Evolutionary conservation across 2,113 vertebrate genomes (phyloP), one percentile per base, ranked within the genome.

Genomic region (Sylvilagus bachmani): DNA sequence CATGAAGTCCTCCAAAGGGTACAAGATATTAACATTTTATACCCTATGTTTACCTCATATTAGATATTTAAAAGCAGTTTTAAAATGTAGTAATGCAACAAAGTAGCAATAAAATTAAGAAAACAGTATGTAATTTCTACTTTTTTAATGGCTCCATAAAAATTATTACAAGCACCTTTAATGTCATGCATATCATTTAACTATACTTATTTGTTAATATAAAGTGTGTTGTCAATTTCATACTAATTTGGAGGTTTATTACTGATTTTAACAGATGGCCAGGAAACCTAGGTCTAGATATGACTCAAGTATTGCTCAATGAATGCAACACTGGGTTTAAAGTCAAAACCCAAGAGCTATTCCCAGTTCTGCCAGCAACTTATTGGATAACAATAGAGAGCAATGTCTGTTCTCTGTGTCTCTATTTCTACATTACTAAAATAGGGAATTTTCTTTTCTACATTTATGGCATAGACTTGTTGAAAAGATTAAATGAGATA

Each of bases 101-200:
- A 78, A 90, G 78, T 58, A n/a, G 4, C 10, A 92, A 84, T 64
- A 58, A 89, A 89, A 89, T 86, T 64, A 31, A 62, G 92, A 93
- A 44, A 82, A 85, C 84, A 14, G 11, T 55, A 77, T 12, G 25
- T n/a, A 81, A 49, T 17, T 78, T 80, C 6, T 79, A 82, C 44
- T 92, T 71, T 44, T 81, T 89, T 16, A 69, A 67, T 75, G 10
- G 49, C 69, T 62, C 19, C 29, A 78, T 31, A 14, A 73, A 84
- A 88, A 85, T 92, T 53, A 70, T 71, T 71, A 53, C 69, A 73
- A 85, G 7, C 14, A 89, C 67, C 7, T 73, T 69, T 67, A 67
- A 90, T 94, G 38, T 74, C 86, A n/a, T 73, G 36, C 0, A 31
- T 36, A 77, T 71, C 0, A 61, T 64, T 86, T 82, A 84, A 86